A percentile compares a stretch with the other conserved stretches of the same genome.
These are phyloP conservation scores for Danio choprae DNA, from an alignment of 2,797 vertebrate species.

Conservation along the genomic window DNA sequence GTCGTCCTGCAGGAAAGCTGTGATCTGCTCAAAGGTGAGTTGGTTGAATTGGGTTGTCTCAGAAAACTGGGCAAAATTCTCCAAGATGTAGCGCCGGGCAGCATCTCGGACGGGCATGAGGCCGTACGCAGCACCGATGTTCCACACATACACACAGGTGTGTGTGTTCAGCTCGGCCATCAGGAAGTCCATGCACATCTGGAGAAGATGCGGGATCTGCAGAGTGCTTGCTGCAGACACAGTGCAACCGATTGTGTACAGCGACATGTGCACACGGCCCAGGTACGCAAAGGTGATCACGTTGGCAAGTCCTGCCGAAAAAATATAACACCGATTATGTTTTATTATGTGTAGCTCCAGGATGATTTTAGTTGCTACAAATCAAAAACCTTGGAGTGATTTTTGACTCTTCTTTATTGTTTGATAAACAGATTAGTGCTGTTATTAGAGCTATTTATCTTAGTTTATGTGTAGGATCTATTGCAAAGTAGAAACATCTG, in stretches of 20 bases:
- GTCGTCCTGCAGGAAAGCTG: slow-evolving; percentile 84
- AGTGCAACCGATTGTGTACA: slow-evolving; percentile 87
- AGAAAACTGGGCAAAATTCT: slow-evolving; percentile 83
- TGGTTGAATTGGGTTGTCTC: slow-evolving; percentile 84
- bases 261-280: slow-evolving; percentile 86
- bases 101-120: slow-evolving; percentile 76
- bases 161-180: slow-evolving; percentile 82
- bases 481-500: neutral
- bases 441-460: neutral
- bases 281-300: slow-evolving; percentile 85
- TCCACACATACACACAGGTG: slow-evolving; percentile 86
- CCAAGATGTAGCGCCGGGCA: slow-evolving; percentile 79
- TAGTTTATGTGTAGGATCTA: too few species aligned
- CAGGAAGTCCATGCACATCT: slow-evolving; percentile 86
- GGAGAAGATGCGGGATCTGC: slow-evolving; percentile 82
- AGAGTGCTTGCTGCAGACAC: slow-evolving; percentile 80
- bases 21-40: slow-evolving; percentile 84
- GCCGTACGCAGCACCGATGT: slow-evolving; percentile 81
- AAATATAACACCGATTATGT: too few species aligned
- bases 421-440: slow-evolving; percentile 2
- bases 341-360: too few species aligned
- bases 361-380: too few species aligned
- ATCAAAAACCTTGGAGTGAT: neutral
- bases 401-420: neutral
- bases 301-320: slow-evolving; percentile 78